Base-by-base conservation (phyloP, 2,888 invertebrate genomes). In the Ellobium chinense region DNA sequence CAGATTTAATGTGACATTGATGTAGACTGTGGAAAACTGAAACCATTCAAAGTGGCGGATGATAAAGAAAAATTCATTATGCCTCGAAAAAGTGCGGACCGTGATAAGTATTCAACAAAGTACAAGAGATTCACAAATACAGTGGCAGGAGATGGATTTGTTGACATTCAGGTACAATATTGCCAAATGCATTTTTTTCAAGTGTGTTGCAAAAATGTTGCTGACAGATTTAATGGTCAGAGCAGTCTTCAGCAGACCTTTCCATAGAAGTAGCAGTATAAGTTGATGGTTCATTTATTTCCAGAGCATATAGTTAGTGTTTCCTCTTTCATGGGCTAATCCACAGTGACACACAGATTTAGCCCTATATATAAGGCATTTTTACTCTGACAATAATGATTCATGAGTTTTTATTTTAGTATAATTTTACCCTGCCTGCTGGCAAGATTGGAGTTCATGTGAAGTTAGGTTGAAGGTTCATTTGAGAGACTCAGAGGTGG, bases 81-180 rank as follows among this genome's bases (percentile, higher is more conserved):
- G 81, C 79, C 81, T 21, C 79, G 81, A 18, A 76, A 73, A 56
- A 36, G 36, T 36, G 73, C 36, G 12, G 58, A 79, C 34, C n/a
- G 54, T 37, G 63, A 46, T 31, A 62, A 65, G 12, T 29, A 34
- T 9, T 62, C 73, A 5, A 66, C 84, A 29, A 85, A 86, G 78
- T 87, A 87, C 75, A 84, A 87, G 78, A 85, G 73, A 70, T 74
- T 86, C n/a, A 79, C 81, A 5, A 85, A 81, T 77, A 72, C 79
- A 29, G 77, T 79, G 68, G 82, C 70, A 27, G 81, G 83, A 56
- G 87, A 88, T 84, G 88, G 85, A 9, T 88, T 82, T 72, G 83
- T 85, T 39, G 88, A 87, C 68, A 74, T 86, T 60, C 88, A 88
- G 85, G 88, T 87, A 80, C 37, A 36, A 36, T 56, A 34, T 39